Base-by-base conservation (phyloP, 2,797 vertebrate species). In the Enteromius thamalakanensis region DNA sequence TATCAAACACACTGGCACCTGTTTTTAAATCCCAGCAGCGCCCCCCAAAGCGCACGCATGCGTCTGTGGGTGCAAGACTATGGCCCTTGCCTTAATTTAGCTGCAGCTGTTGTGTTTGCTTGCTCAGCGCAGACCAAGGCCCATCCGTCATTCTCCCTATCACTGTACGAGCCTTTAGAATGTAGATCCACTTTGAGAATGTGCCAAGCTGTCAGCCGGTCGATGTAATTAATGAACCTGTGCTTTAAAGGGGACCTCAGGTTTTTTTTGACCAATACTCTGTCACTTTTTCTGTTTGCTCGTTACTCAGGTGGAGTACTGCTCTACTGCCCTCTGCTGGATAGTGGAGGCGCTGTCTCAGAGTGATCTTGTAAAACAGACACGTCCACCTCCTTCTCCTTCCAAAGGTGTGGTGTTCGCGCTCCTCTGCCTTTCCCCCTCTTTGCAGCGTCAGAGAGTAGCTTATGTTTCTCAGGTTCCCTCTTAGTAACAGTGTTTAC, bases 241-340 rank as follows among this genome's bases (percentile, higher is more conserved):
- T 1, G 17, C 79, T 34, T 62, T 37, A 81, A n/a, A 55, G 29
- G 37, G 47, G 23, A 55, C 37, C 9, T 80, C 62, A 68, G 14
- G 14, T 64, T 53, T 84, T 67, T 71, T 47, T 47, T 45, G 26
- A 10, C 67, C 12, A 34, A 74, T n/a, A 58, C 68, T 68, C 74
- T 49, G 15, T 55, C 6, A 45, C 29, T 88, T 11, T 74, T 45
- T 85, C 29, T 80, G 0, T 55, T 7, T n/a, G 0, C 71, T 49
- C 88, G 9, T 82, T 26, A 47, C 65, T 3, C 87, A 97, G 96
- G 62, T 96, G 89, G 95, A 95, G 71, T 94, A 95, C 81, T 97
- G 96, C 86, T 93, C 92, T 84, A 94, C 87, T 2, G 92, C 95
- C 86, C 93, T 97, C 89, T 90, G 84, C 80, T 96, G 96, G 96